These are phyloP conservation scores for Nemotelus pantherinus DNA, from an alignment of 2,888 invertebrate genomes.

Conservation along the genomic window DNA sequence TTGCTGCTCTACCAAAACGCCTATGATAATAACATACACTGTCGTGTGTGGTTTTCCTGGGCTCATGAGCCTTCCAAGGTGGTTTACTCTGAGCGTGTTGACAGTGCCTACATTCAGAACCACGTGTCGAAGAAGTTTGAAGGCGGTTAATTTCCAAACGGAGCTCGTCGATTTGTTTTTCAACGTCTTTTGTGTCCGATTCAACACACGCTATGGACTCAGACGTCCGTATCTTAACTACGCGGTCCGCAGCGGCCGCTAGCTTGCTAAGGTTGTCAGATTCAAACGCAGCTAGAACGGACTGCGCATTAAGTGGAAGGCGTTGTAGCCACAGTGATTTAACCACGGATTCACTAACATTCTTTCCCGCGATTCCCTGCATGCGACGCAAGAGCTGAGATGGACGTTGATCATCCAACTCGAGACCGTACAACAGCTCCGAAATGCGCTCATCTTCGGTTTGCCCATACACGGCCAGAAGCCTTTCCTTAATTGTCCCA, in stretches of 20 bases:
- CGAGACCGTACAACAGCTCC: background rate
- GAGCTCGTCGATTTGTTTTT: background rate
- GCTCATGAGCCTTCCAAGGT: no score
- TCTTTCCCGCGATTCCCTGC: background rate
- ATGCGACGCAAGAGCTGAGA: slow-evolving; percentile 1
- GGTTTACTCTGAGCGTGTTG: no score
- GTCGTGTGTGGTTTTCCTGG: background rate
- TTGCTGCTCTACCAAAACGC: slow-evolving; percentile 6
- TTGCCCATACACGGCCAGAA: background rate
- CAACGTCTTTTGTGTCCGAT: background rate
- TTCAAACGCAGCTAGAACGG: background rate
- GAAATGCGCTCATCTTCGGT: background rate
- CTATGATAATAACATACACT: background rate
- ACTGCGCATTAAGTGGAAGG: background rate
- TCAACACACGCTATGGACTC: background rate
- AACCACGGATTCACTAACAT: background rate
- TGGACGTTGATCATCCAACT: background rate
- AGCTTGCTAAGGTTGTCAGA: background rate
- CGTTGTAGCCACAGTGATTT: background rate
- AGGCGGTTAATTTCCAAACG: background rate
- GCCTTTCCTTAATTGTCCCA: background rate
- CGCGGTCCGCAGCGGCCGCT: background rate
- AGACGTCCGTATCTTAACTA: background rate
- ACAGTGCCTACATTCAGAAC: no score
- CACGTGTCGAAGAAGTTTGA: background rate